Evolutionary conservation across 2,797 vertebrate genomes (phyloP), one percentile per base, ranked within the genome.

Genomic region (Oreortyx pictus): DNA sequence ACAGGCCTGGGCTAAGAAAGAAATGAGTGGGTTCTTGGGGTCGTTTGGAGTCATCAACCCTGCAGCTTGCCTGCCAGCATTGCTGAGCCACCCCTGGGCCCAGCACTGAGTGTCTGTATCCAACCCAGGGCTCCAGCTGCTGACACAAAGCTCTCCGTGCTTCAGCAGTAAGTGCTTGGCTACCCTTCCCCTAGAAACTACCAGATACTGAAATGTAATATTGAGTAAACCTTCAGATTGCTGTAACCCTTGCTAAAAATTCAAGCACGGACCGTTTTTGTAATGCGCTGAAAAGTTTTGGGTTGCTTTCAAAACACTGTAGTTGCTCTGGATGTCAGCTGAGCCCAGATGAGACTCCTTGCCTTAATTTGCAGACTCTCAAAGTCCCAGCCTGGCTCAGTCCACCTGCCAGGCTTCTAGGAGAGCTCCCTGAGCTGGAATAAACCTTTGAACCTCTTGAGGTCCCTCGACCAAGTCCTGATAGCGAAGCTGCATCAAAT

Each of bases 181-280:
- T 61, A 78, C 93, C 89, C 29, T 81, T 96, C 59, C 92, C 94
- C 93, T 66, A 33, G 35, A 89, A 89, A 91, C 11, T 17, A 37
- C 75, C 84, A 87, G 75, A 33, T 49, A 14, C 0, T 41, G 79
- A 73, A 93, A 94, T 68, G 35, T 1, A 6, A 37, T 14, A 22
- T 94, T 90, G 94, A 92, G 93, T 75, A 94, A 95, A 87, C 33
- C 84, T 68, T 68, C 17, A 17, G 35, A 87, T 87, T 93, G 92
- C 82, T 41, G 86, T 75, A 94, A 94, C 62, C 85, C 79, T 6
- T 62, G 78, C 84, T 85, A 2, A 61, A 92, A 93, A 85, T 18
- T 47, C 57, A 70, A 70, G 79, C 92, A 52, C 4, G 17, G 64
- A 65, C 76, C 16, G 2, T 66, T 92, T 94, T 59, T 81, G 79